Evolutionary conservation across 64 coral and sea anemone species (phyloP), one percentile per base, ranked within the genome.

Genomic region (Pocillopora damicornis): DNA sequence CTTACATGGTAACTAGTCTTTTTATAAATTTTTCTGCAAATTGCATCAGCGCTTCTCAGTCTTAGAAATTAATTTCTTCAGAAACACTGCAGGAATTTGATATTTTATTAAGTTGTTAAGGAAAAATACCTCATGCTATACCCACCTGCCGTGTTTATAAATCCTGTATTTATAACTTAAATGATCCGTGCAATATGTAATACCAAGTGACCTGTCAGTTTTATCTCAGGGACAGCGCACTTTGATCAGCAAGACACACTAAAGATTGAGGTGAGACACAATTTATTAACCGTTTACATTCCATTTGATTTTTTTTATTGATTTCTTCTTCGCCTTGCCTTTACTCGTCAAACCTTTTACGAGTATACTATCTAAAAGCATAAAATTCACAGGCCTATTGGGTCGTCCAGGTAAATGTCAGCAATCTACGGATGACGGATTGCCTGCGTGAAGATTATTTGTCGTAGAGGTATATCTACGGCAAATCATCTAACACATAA

Each of bases 161-260:
- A 85, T 73, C 37, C 15, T 13, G 42, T 72, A n/a, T n/a, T 85
- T 30, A 72, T 85, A 72, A 72, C 64, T 73, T 63, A 85, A 85
- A 85, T 85, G 81, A 85, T 68, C 81, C 81, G 81, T 85, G 81
- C 81, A 59, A 73, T 85, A 85, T 85, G 81, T 85, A 85, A 85
- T 85, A 85, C 65, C 37, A 85, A 85, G n/a, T 85, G 81, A 85
- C 81, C 20, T n/a, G 81, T 85, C 35, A 42, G 25, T 22, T 85
- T 85, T 6, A 73, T 85, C 11, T 37, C 72, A 85, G 81, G 81
- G 18, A 85, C 38, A 12, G 38, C 38, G 64, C 20, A 72, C 35
- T 72, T 85, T 73, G 81, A 85, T 73, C 37, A 30, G 68, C 63
- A 85, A 85, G 81, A 42, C 20, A 71, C 57, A 42, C 16, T 85